phyloP scores from a whole-genome alignment of 92 coral and sea anemone genomes.

The Micromussa lordhowensis region DNA sequence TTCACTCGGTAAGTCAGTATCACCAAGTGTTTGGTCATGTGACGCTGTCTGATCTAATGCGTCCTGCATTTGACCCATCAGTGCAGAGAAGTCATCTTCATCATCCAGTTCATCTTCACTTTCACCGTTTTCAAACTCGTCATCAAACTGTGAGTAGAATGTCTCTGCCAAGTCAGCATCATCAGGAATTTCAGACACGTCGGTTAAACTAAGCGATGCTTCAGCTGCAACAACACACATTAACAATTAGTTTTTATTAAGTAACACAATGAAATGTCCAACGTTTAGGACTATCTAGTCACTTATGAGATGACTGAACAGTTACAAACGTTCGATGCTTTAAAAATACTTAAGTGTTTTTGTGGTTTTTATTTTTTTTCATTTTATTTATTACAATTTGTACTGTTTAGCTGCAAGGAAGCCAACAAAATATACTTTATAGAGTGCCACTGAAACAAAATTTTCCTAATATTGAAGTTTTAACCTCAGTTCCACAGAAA shows the following conservation, averaged over 20 bases:
- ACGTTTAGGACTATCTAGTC: background rate
- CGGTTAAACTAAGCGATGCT: constrained; percentile 61
- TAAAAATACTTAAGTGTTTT: no score
- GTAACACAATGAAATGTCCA: background rate
- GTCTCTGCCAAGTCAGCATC: constrained; percentile 93
- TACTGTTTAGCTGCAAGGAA: no score
- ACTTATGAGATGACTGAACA: no score
- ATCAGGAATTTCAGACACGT: constrained; percentile 87
- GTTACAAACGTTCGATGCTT: no score
- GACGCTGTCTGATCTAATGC: constrained; percentile 85
- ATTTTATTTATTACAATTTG: no score
- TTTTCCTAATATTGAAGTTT: no score
- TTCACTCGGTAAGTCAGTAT: constrained; percentile 75
- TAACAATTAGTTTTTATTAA: background rate
- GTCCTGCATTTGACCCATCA: constrained; percentile 84
- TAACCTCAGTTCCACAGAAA: no score
- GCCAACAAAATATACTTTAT: no score
- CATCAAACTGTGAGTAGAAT: constrained; percentile 96
- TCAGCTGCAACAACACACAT: constrained; percentile 19
- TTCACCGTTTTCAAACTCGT: constrained; percentile 91
- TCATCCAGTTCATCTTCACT: constrained; percentile 66
- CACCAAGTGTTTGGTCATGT: constrained; percentile 59
- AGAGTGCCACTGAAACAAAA: no score
- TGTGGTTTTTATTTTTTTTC: no score
- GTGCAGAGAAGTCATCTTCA: constrained; percentile 82